Base-by-base conservation (phyloP, 2,888 invertebrate genomes). In the Invenusta paracnida region DNA sequence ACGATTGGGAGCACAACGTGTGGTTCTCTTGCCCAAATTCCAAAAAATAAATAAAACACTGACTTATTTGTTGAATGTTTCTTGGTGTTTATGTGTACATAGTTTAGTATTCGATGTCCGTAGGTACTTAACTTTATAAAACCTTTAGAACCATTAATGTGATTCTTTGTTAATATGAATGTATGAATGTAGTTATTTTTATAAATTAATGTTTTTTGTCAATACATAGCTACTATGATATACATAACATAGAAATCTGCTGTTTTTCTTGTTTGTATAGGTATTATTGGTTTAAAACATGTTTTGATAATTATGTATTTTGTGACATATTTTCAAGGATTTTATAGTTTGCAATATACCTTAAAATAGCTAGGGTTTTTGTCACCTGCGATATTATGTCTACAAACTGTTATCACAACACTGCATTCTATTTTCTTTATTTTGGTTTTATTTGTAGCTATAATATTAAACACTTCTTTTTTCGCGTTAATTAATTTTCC, bases 141-240 rank as follows among this genome's bases (percentile, higher is more conserved):
- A 48, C 48, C 48, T 11, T 17, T 48, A 17, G 5, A 17, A 11
- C 17, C 17, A 48, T 48, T n/a, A n/a, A n/a, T n/a, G n/a, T n/a
- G n/a, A n/a, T n/a, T n/a, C n/a, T 73, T 73, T 23, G 73, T 73
- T 73, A 73, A 73, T 73, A 13, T 73, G 73, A 73, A 73, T 73
- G 5, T 73, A 73, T 5, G 73, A 13, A 73, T 73, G 73, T 73
- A n/a, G n/a, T n/a, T n/a, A n/a, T n/a, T n/a, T n/a, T n/a, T n/a
- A n/a, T n/a, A 73, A 73, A 73, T 73, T 73, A 23, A 73, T 73
- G 73, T 73, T 73, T 73, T 73, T 73, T 73, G 73, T 73, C 73
- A 73, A 73, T 73, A 73, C 73, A 73, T 73, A 73, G 73, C 73
- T 73, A 73, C 73, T 73, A 73, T 73, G 73, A 73, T 73, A 73